These are phyloP conservation scores for Pungitius pungitius DNA, from an alignment of 2,113 vertebrate species.

Conservation along the genomic window DNA sequence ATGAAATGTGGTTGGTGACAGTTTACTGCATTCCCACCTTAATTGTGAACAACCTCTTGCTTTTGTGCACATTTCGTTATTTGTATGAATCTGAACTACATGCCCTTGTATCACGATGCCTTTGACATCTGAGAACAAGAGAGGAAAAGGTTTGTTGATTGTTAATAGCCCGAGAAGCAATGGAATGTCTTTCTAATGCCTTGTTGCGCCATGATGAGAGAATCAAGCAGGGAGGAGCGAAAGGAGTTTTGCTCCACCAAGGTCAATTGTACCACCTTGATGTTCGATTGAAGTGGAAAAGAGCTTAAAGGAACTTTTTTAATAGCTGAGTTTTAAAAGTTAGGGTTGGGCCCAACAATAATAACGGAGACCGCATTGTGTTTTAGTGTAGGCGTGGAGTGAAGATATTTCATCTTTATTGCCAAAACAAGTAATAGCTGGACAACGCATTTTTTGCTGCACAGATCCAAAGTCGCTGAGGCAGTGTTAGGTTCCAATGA, in stretches of 20 bases:
- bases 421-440: constrained; percentile 19
- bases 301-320: constrained; percentile 42
- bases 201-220: constrained; percentile 48
- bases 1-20: constrained; percentile 45
- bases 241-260: constrained; percentile 57
- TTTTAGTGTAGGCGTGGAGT: constrained; percentile 13
- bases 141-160: constrained; percentile 26
- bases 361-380: constrained; percentile 28
- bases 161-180: constrained; percentile 40
- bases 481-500: constrained; percentile 2
- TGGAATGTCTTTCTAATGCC: constrained; percentile 51
- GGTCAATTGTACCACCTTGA: constrained; percentile 63
- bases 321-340: constrained; percentile 50
- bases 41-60: constrained; percentile 25
- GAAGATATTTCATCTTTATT: constrained; percentile 32
- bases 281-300: constrained; percentile 57
- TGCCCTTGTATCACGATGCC: constrained; percentile 10
- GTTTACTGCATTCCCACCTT: constrained; percentile 37
- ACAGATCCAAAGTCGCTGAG: constrained; percentile 1
- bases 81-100: constrained; percentile 4
- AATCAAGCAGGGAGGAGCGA: constrained; percentile 44
- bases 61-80: constrained; percentile 20
- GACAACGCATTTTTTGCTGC: constrained; percentile 12
- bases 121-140: constrained; percentile 30
- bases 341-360: constrained; percentile 32